Base-by-base conservation (phyloP, 2,113 vertebrate genomes). In the Manacus vitellinus region DNA sequence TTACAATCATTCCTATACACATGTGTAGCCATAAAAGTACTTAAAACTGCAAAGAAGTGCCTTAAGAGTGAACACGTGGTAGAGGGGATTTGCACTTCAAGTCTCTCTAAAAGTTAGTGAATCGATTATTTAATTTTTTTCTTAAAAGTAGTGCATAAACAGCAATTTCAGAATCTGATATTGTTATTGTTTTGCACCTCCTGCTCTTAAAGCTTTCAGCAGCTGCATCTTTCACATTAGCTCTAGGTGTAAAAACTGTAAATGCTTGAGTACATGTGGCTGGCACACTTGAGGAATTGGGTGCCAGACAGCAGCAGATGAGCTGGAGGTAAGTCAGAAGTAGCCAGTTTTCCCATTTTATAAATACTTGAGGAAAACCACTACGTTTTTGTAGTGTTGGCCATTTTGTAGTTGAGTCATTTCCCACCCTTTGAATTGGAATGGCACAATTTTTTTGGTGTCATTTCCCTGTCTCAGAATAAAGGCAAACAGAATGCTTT, bases 121-220 rank as follows among this genome's bases (percentile, higher is more conserved):
- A 35, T 84, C 41, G 10, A 16, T 54, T 35, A 10, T n/a, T 17
- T 67, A 2, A 9, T 70, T 61, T 71, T 72, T 94, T 55, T 44
- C 3, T 58, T 31, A 63, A 30, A 79, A 52, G 22, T 68, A n/a
- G 22, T 58, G 21, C 63, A 78, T 56, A 62, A 88, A 68, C 9
- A 28, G 25, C 28, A 65, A 3, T 88, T 89, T 70, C 51, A 74
- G 75, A 52, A 58, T n/a, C 49, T 88, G 87, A 15, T 49, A 52
- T 43, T 82, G 66, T 84, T 95, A 55, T 8, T 91, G 70, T 73
- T 93, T 93, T 72, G 84, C 73, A 74, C 83, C 39, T 93, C 8
- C 49, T 87, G 62, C 80, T 95, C 61, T 87, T 71, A 54, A 66
- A 79, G 22, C 85, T 75, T 93, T 94, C 92, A 94, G 80, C 77